These are phyloP conservation scores for Labroides dimidiatus DNA, from an alignment of 2,797 vertebrate species.

Conservation along the genomic window DNA sequence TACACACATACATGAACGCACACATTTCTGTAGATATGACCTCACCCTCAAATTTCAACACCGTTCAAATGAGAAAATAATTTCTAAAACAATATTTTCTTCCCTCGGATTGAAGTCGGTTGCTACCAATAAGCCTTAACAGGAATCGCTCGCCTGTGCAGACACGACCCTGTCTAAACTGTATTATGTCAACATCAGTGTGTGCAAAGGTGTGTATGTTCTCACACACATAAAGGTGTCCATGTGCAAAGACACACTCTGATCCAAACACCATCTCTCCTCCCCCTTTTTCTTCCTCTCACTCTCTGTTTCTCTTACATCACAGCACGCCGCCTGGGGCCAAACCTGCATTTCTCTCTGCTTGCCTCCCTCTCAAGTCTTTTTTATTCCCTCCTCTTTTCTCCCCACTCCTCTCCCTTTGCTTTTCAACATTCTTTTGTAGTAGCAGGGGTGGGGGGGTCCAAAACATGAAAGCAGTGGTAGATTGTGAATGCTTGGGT, in stretches of 20 bases:
- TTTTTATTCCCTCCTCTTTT: constrained; percentile 50
- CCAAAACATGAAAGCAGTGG: constrained; percentile 62
- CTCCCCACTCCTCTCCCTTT: constrained; percentile 54
- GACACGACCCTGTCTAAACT: constrained; percentile 88
- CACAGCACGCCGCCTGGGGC: constrained; percentile 82
- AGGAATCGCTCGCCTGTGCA: constrained; percentile 91
- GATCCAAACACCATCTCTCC: constrained; percentile 72
- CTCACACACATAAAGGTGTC: constrained; percentile 73
- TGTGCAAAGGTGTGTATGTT: constrained; percentile 71
- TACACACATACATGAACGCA: constrained; percentile 22
- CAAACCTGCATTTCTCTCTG: constrained; percentile 82
- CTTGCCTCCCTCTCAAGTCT: constrained; percentile 53
- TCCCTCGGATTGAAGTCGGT: constrained; percentile 78
- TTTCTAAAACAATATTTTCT: constrained; percentile 66
- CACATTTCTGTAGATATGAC: constrained; percentile 43
- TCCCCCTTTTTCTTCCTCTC: constrained; percentile 51
- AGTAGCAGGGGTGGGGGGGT: constrained; percentile 25
- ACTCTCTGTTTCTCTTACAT: constrained; percentile 81
- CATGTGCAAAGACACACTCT: constrained; percentile 69
- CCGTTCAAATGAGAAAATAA: constrained; percentile 46
- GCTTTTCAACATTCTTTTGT: constrained; percentile 73
- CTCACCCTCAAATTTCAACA: constrained; percentile 60
- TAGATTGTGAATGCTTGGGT: constrained; percentile 54
- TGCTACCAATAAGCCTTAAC: constrained; percentile 80
- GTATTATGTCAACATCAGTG: constrained; percentile 89